Conservation (phyloP, 2,888 invertebrate genomes). For the Diarsia brunnea region DNA sequence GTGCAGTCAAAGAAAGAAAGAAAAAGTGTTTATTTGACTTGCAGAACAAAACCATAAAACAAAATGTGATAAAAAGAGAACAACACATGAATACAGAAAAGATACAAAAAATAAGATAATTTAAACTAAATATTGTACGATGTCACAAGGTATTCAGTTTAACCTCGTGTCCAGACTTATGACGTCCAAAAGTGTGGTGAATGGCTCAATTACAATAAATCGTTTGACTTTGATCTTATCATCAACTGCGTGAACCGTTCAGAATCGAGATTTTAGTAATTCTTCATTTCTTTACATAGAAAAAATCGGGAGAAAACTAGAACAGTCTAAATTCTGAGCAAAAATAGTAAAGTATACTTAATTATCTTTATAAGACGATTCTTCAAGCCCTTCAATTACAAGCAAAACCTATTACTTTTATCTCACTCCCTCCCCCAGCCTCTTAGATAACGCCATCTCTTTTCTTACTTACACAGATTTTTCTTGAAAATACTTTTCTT, state of each 20-base stretch:
- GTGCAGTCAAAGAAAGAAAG: background rate
- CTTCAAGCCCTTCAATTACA: background rate
- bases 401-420: background rate
- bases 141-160: background rate
- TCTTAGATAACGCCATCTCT: slow-evolving; percentile 18
- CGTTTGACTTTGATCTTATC: background rate
- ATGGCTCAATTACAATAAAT: background rate
- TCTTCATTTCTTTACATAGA: background rate
- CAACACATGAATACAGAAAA: too few species aligned
- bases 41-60: too few species aligned
- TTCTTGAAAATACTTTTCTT: slow-evolving; percentile 41
- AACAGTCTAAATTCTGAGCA: background rate
- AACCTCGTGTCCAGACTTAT: background rate
- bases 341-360: background rate
- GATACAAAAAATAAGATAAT: too few species aligned
- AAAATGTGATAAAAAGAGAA: too few species aligned
- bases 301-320: background rate
- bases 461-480: slow-evolving; percentile 39
- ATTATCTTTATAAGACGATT: background rate
- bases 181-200: background rate
- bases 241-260: background rate
- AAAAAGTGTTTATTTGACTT: too few species aligned
- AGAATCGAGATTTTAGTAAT: background rate
- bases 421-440: background rate
- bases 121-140: too few species aligned